Conservation (phyloP, 2,797 vertebrate genomes). For the Manis crassicaudata region DNA sequence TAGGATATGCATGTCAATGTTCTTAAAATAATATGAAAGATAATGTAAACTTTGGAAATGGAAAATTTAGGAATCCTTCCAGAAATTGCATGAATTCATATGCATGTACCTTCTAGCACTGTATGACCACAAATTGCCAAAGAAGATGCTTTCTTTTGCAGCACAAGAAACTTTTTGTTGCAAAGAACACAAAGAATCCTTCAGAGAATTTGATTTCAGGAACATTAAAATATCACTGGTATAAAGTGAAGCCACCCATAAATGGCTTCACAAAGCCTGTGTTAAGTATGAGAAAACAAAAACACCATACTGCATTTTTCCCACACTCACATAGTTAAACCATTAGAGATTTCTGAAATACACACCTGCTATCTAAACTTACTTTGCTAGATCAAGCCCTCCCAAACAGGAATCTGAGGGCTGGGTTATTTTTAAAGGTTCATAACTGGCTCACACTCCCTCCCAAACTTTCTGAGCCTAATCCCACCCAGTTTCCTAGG, state of each 20-base stretch:
- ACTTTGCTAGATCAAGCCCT: background rate
- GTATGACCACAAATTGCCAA: background rate
- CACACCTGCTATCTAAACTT: constrained; percentile 36
- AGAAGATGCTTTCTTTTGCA: background rate
- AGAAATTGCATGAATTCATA: constrained; percentile 14
- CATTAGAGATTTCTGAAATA: background rate
- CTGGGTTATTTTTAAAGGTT: constrained; percentile 60
- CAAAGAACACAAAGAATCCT: background rate
- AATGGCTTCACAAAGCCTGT: background rate
- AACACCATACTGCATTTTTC: background rate
- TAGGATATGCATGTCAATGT: background rate
- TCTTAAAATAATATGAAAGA: background rate
- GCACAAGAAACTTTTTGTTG: background rate
- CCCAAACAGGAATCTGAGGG: constrained; percentile 52
- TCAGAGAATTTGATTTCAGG: background rate
- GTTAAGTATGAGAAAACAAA: background rate
- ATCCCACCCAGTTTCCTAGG: background rate
- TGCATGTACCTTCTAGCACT: background rate
- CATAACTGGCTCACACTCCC: background rate
- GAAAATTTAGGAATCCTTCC: background rate
- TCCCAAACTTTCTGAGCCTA: constrained; percentile 7
- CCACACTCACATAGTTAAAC: background rate
- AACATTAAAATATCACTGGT: background rate
- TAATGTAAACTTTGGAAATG: background rate
- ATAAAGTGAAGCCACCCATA: constrained; percentile 19